These are phyloP conservation scores for Etheostoma cragini DNA, from an alignment of 2,113 vertebrate genomes.

Conservation along the genomic window DNA sequence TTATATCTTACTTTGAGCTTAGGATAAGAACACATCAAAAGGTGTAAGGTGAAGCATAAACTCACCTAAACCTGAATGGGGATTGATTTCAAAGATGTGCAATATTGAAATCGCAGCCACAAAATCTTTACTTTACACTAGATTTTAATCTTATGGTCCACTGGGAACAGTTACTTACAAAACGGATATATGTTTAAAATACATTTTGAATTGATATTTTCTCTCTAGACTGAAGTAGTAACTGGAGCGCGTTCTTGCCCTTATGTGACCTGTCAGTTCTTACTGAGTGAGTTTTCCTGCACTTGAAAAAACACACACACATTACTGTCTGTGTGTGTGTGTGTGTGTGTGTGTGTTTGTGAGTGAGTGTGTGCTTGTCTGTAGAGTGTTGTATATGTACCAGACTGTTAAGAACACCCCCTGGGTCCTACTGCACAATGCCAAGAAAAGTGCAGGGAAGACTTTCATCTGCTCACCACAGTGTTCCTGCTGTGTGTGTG, in stretches of 20 bases:
- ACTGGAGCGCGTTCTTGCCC: constrained; percentile 18
- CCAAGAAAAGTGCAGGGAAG: constrained; percentile 66
- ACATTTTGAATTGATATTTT: constrained; percentile 1
- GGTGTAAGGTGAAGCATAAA: constrained; percentile 73
- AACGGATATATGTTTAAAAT: constrained; percentile 43
- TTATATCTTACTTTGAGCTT: constrained; percentile 66
- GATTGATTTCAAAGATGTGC: constrained; percentile 67
- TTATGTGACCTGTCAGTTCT: constrained; percentile 47
- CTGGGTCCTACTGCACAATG: constrained; percentile 68
- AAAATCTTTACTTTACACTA: constrained; percentile 21
- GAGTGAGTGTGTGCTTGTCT: constrained; percentile 53
- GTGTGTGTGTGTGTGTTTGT: constrained; percentile 38
- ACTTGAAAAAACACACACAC: constrained; percentile 44
- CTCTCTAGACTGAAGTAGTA: constrained; percentile 15
- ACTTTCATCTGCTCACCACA: constrained; percentile 76
- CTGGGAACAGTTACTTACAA: constrained; percentile 31
- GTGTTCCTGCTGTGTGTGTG: constrained; percentile 50
- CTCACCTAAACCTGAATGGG: constrained; percentile 60
- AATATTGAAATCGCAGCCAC: constrained; percentile 49
- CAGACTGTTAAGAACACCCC: constrained; percentile 60
- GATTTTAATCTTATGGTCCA: constrained; percentile 48
- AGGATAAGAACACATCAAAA: constrained; percentile 62
- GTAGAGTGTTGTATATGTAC: constrained; percentile 47
- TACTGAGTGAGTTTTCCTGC: constrained; percentile 30
- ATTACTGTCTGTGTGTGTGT: constrained; percentile 25